Evolutionary conservation across 2,888 invertebrate species (phyloP).

Genomic region (Choreutis nemorana): DNA sequence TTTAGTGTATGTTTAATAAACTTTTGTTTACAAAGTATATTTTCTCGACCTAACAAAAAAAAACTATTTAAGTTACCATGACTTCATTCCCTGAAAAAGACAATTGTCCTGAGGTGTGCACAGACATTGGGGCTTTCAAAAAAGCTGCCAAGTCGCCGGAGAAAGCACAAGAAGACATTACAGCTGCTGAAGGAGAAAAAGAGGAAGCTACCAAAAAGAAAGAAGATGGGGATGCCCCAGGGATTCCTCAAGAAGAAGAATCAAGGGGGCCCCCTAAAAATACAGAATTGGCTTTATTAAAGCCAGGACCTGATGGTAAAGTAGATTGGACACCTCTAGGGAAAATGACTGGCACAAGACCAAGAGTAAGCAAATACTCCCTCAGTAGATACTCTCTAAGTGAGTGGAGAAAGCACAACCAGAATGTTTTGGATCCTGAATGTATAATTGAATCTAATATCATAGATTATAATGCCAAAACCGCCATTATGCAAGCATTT

Average conservation of each 20-base stretch:
- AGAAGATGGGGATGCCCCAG: conserved; percentile 2
- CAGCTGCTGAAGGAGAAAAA: conserved; percentile 13
- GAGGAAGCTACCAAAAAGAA: conserved; percentile 14
- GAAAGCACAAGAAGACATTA: conserved; percentile 16
- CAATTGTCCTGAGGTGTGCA: conserved; percentile 37
- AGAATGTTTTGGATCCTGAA: conserved; percentile 53
- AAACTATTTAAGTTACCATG: conserved; percentile 4
- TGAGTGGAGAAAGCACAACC: conserved; percentile 75
- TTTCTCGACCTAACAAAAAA: not conserved
- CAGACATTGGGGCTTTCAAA: conserved; percentile 42
- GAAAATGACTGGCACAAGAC: conserved; percentile 76
- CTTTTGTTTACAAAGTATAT: too few relatives aligned
- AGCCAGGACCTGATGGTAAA: conserved; percentile 76
- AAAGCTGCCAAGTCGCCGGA: conserved; percentile 30
- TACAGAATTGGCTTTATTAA: conserved; percentile 32
- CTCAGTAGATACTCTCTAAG: conserved; percentile 75
- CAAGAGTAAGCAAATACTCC: conserved; percentile 78
- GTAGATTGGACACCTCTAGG: conserved; percentile 77
- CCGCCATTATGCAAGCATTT: conserved; percentile 70
- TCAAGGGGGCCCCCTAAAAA: conserved; percentile 11
- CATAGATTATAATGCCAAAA: conserved; percentile 69
- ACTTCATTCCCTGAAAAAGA: conserved; percentile 36
- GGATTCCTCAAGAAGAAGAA: conserved; percentile 12
- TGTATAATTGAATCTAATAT: conserved; percentile 63
- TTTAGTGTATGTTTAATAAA: too few relatives aligned